phyloP scores from a whole-genome alignment of 1,140 invertebrate species.

The Pteromalus puparum region DNA sequence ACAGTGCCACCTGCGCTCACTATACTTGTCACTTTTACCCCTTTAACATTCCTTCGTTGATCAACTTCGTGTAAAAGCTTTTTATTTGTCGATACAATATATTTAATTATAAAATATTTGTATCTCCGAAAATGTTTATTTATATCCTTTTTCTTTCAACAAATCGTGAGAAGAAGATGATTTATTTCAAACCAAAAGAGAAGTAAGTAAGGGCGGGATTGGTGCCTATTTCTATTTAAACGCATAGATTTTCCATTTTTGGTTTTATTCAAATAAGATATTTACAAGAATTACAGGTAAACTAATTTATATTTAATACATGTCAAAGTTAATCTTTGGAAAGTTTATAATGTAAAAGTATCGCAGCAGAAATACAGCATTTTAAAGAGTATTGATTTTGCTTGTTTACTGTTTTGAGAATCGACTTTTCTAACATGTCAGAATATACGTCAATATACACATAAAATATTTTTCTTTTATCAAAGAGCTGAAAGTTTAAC shows the following conservation, averaged over 20 bases:
- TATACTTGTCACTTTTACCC: conserved; percentile 34
- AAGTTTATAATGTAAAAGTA: conserved; percentile 37
- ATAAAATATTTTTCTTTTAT: conserved; percentile 48
- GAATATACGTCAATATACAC: conserved; percentile 44
- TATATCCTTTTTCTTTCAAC: conserved; percentile 11
- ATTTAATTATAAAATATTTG: conserved; percentile 49
- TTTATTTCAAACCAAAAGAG: not conserved
- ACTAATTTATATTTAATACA: conserved; percentile 35
- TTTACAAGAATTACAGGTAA: conserved; percentile 33
- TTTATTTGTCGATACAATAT: conserved; percentile 49
- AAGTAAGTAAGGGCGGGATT: not conserved
- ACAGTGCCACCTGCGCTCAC: conserved; percentile 47
- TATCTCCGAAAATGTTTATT: not conserved
- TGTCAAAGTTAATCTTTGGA: conserved; percentile 40
- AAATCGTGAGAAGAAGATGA: not conserved
- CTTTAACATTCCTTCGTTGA: conserved; percentile 40
- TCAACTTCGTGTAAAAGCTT: conserved; percentile 38
- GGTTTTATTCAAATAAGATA: conserved; percentile 48
- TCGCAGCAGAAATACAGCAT: conserved; percentile 15
- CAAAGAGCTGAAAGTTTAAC: conserved; percentile 38
- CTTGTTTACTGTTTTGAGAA: conserved; percentile 13
- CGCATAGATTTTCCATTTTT: not conserved
- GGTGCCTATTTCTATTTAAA: not conserved
- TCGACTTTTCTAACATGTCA: conserved; percentile 18
- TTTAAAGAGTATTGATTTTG: conserved; percentile 35